Base-by-base conservation (phyloP, 2,797 vertebrate species). In the Holocentrus rufus region DNA sequence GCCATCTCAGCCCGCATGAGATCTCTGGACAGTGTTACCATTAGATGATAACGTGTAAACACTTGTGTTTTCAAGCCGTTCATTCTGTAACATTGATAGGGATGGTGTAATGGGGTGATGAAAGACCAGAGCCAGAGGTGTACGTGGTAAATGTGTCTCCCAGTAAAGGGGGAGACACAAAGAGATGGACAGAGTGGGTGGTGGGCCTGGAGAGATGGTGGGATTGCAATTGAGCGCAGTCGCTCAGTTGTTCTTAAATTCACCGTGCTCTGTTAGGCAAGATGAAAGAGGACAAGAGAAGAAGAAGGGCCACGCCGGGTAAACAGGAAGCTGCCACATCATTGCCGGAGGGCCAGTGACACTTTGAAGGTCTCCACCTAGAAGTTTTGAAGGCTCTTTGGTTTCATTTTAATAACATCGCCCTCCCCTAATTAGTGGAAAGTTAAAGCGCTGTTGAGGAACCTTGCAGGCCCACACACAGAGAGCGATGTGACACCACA, bases 241-340 rank as follows among this genome's bases (percentile, higher is more conserved):
- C 1, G 23, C 79, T 78, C 76, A 64, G 71, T 86, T 87, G 71
- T 87, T 80, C 69, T 85, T 85, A 66, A 89, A 88, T 90, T 88
- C 82, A 74, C 77, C 10, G 36, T 85, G 73, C 81, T 76, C 65
- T 79, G 30, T 72, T 62, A 67, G 72, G 68, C 60, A 64, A 86
- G 74, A 91, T 77, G 78, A 90, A 46, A 88, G 80, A 61, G 65
- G 60, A 82, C 72, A 82, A 61, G 65, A 90, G 83, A 90, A 86
- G 85, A 85, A 65, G 73, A 88, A 77, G 74, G 72, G 64, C 55
- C 14, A n/a, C 42, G 4, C 72, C 57, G 54, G 15, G 80, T 92
- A 94, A 94, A 94, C 94, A 94, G 94, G 94, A 95, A 93, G 82
- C 77, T 56, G 64, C 81, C 46, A 64, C 66, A 85, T 90, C 85